Percentiles rank a stretch among this genome's conserved stretches.
These are phyloP conservation scores for Trissolcus japonicus DNA, from an alignment of 2,888 invertebrate species.

Conservation along the genomic window DNA sequence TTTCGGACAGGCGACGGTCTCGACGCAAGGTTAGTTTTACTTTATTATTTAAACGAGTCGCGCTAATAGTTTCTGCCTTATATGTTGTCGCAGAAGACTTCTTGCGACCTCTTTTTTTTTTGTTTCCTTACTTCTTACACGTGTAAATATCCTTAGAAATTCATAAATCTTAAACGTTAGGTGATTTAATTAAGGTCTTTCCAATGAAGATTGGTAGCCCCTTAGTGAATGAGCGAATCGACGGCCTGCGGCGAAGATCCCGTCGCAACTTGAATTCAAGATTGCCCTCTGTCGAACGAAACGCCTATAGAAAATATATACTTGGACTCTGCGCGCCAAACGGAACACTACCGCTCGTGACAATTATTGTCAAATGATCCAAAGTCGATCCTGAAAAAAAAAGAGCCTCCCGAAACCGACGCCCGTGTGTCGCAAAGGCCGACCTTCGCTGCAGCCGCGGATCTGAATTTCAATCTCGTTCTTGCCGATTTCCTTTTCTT, in stretches of 20 bases:
- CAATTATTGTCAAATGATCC: slow-evolving; percentile 42
- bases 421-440: slow-evolving; percentile 7
- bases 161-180: slow-evolving; percentile 72
- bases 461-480: slow-evolving; percentile 39
- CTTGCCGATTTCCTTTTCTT: slow-evolving; percentile 49
- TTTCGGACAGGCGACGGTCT: slow-evolving; percentile 59
- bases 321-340: slow-evolving; percentile 15
- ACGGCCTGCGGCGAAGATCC: slow-evolving; percentile 14
- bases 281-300: slow-evolving; percentile 2
- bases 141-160: slow-evolving; percentile 72
- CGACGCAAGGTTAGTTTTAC: slow-evolving; percentile 70
- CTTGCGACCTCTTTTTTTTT: slow-evolving; percentile 61
- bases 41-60: slow-evolving; percentile 67
- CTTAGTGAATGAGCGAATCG: slow-evolving; percentile 37
- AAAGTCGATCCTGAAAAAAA: slow-evolving; percentile 10
- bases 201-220: slow-evolving; percentile 58
- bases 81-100: slow-evolving; percentile 70
- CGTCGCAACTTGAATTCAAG: slow-evolving; percentile 31
- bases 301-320: slow-evolving; percentile 38
- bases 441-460: slow-evolving; percentile 20
- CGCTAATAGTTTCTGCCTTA: slow-evolving; percentile 71
- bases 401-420: slow-evolving; percentile 2
- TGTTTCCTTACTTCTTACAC: slow-evolving; percentile 62
- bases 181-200: slow-evolving; percentile 62
- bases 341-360: slow-evolving; percentile 22